Base-by-base conservation (phyloP, 2,113 vertebrate species). In the Anarhynchus alexandrinus region DNA sequence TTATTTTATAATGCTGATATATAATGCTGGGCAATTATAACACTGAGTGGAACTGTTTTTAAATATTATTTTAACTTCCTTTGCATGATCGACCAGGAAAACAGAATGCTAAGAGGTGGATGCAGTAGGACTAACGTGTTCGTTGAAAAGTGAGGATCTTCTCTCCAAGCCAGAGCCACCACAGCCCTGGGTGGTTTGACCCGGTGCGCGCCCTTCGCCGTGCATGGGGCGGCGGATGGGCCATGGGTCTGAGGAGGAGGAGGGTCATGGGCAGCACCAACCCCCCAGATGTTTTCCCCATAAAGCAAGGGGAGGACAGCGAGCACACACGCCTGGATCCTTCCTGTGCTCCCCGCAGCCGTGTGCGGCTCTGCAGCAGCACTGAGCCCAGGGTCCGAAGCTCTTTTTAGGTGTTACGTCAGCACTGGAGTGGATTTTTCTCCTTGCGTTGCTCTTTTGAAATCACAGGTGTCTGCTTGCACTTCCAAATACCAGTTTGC, bases 81-180 rank as follows among this genome's bases (percentile, higher is more conserved):
- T 9, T 3, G 20, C 9, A 10, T 16, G 67, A 21, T 10, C 2
- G 7, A 1, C 8, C 7, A 11, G 52, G 45, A 13, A 13, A 34
- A 30, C 25, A 29, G 16, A 38, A 15, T 3, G 11, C 26, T 11
- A 5, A 0, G 2, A 4, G 29, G 21, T 3, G 40, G 21, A 2
- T 10, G 45, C 1, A 4, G 18, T 1, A 4, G 6, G 7, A 19
- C 12, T 3, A 4, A 2, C 0, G 6, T 6, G 6, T 4, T 9
- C 34, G 2, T 4, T 32, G 20, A 1, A 8, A 5, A 9, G 11
- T 2, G 1, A 30, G 34, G 5, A 10, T 2, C 8, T 1, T 3
- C 29, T 2, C 6, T 4, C 6, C 7, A 7, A 18, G 69, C 38
- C 4, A 1, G 11, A 29, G 51, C 17, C 2, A 22, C 47, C 21